These are phyloP conservation scores for Octopus sinensis DNA, from an alignment of 1,140 invertebrate genomes.

Conservation along the genomic window DNA sequence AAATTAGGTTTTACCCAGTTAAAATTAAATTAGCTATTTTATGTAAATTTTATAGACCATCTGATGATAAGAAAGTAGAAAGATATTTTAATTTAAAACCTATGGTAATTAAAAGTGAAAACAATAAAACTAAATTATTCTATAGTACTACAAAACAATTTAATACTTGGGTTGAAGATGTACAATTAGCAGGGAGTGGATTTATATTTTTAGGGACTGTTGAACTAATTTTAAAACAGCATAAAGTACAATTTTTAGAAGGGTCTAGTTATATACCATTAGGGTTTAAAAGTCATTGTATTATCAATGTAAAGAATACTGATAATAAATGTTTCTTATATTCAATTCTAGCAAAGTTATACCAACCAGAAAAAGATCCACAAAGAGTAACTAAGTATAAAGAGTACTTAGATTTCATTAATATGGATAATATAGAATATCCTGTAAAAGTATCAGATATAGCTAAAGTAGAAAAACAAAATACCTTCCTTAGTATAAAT, in stretches of 20 bases:
- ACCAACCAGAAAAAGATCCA: constrained; percentile 3
- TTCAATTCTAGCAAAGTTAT: constrained; percentile 14
- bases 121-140: constrained; percentile 1
- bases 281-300: constrained; percentile 11
- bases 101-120: constrained; percentile 1
- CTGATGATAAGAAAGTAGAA: neutral
- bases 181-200: neutral
- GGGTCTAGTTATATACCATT: constrained; percentile 17
- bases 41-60: neutral
- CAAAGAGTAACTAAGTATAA: constrained; percentile 18
- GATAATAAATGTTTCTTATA: constrained; percentile 18
- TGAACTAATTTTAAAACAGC: constrained; percentile 8
- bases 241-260: constrained; percentile 16
- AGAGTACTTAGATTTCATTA: constrained; percentile 10
- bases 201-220: neutral
- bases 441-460: constrained; percentile 21
- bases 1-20: neutral
- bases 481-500: constrained; percentile 19
- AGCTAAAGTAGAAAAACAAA: constrained; percentile 25
- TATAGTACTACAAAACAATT: constrained; percentile 1
- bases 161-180: neutral
- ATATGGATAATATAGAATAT: constrained; percentile 16
- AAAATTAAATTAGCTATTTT: neutral
- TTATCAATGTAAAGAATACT: constrained; percentile 19
- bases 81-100: constrained; percentile 1